These are phyloP conservation scores for Ischnus inquisitorius DNA, from an alignment of 2,888 invertebrate species.

Conservation along the genomic window DNA sequence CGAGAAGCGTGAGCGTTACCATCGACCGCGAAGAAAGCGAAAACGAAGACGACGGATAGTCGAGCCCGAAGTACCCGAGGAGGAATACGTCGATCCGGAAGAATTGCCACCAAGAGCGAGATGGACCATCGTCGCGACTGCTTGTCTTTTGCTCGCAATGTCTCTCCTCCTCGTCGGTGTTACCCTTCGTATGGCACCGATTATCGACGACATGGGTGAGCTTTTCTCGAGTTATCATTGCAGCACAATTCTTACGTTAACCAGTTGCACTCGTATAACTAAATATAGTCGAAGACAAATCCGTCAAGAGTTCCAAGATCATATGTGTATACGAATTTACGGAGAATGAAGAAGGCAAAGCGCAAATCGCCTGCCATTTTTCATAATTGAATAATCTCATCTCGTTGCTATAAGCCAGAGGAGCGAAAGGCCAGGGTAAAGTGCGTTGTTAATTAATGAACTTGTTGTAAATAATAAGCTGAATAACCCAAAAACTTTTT, in stretches of 20 bases:
- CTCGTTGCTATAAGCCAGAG: no score
- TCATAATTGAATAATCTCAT: no score
- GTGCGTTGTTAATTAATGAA: no score
- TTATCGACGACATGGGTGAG: conserved; percentile 98
- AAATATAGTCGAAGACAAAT: background rate
- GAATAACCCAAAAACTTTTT: no score
- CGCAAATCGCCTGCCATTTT: no score
- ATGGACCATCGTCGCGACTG: conserved; percentile 96
- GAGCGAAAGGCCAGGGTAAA: no score
- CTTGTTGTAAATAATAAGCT: no score
- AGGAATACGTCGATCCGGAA: conserved; percentile 91
- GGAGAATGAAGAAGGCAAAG: no score
- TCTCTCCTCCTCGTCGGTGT: conserved; percentile 96
- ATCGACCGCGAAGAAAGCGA: conserved; percentile 82
- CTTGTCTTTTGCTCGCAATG: conserved; percentile 94
- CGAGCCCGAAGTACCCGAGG: conserved; percentile 76
- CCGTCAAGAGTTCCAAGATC: conserved; percentile 22
- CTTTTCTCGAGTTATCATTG: conserved; percentile 70
- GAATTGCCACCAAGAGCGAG: conserved; percentile 94
- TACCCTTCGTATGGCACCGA: conserved; percentile 96
- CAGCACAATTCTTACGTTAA: background rate
- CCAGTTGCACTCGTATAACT: background rate
- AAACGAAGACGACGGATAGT: conserved; percentile 80
- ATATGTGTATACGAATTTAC: background rate
- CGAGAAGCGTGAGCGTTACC: conserved; percentile 77